Evolutionary conservation across 2,113 vertebrate species (phyloP), one percentile per base, ranked within the genome.

Genomic region (Eurystomus gularis): DNA sequence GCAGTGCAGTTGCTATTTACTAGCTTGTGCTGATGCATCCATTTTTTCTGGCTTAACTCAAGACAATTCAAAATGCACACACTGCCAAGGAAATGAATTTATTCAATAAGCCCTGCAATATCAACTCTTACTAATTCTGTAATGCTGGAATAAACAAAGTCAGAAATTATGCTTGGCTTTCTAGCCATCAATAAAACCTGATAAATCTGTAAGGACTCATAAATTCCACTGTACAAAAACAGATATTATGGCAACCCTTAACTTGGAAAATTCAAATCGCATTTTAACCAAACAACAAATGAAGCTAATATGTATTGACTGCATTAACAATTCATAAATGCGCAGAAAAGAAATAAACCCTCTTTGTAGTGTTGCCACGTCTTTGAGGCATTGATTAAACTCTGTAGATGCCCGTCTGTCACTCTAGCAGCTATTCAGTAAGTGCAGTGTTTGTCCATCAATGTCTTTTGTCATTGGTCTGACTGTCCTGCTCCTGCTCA

Each of bases 311-410:
- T 25, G 33, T 88, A 97, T 79, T 76, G 96, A 95, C 94, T 46
- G 33, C 52, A 94, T 97, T 97, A 97, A 92, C 80, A 94, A 97
- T 97, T 97, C 93, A 96, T 96, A 97, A 94, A 72, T 18, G 57
- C 87, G 55, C 78, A 60, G 88, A 93, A 88, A 86, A 90, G 57
- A 91, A 92, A 89, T 82, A 88, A 96, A 77, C 39, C 90, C 52
- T 42, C 85, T 92, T 91, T 61, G 82, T 8, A 54, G 61, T 18
- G 3, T 58, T 88, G 93, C 81, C 52, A 13, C 81, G 73, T 68
- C 94, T 96, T 76, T 72, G 77, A 94, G 93, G 75, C 93, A 92
- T 89, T 96, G 97, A 98, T 97, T 96, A 96, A 96, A 86, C 83
- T 39, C 72, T 40, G 65, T 51, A 54, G 90, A 51, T 85, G 70